Conservation (phyloP, 2,113 vertebrate genomes). For the Puntigrus tetrazona region DNA sequence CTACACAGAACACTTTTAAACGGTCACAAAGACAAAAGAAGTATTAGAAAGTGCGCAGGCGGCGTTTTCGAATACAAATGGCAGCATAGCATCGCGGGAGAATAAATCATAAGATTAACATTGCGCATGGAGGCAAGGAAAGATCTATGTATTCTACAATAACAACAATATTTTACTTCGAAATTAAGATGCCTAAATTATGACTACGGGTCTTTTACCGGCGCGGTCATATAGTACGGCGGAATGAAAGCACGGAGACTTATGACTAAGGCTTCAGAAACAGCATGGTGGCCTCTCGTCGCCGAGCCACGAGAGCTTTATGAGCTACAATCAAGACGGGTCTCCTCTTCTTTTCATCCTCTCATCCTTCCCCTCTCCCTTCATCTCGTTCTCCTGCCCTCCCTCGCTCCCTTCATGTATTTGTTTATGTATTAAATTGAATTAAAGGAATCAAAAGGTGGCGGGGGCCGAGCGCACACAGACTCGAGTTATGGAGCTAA, state of each 20-base stretch:
- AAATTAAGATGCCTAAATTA: slow-evolving; percentile 53
- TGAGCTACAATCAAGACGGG: slow-evolving; percentile 73
- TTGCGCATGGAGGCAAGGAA: background rate
- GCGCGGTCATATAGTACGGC: slow-evolving; percentile 35
- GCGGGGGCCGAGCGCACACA: slow-evolving; percentile 69
- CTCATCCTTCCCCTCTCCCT: slow-evolving; percentile 55
- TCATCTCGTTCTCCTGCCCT: slow-evolving; percentile 55
- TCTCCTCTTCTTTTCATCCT: slow-evolving; percentile 51
- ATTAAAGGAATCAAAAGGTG: slow-evolving; percentile 82
- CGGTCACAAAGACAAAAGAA: background rate
- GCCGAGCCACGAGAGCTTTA: slow-evolving; percentile 74
- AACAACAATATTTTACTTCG: slow-evolving; percentile 52
- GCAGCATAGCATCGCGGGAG: background rate
- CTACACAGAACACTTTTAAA: background rate
- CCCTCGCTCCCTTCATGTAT: slow-evolving; percentile 71
- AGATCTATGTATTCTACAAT: slow-evolving; percentile 38
- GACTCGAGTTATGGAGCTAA: slow-evolving; percentile 76
- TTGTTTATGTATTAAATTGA: slow-evolving; percentile 83
- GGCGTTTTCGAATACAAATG: background rate
- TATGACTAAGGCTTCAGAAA: slow-evolving; percentile 53
- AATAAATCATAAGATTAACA: slow-evolving; percentile 14
- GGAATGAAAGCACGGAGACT: slow-evolving; percentile 61
- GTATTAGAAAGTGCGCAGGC: background rate
- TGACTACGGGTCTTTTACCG: slow-evolving; percentile 49
- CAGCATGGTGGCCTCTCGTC: slow-evolving; percentile 73